Conservation (phyloP, 1,140 invertebrate genomes). For the Drosophila sechellia region DNA sequence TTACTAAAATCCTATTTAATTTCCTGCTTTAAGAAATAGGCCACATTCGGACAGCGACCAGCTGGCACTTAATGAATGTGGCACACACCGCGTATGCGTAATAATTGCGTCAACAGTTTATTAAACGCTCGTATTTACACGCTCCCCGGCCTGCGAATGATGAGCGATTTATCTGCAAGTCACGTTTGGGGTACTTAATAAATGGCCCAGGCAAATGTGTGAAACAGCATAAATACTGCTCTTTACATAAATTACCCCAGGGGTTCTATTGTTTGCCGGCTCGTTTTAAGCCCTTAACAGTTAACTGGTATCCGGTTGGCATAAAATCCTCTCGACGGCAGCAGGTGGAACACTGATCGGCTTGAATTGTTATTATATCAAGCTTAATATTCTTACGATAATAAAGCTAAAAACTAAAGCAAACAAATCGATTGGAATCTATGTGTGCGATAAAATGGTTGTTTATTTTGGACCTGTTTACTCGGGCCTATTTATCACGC, state of each 20-base stretch:
- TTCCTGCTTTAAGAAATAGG: constrained; percentile 20
- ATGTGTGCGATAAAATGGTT: neutral
- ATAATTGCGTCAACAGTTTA: constrained; percentile 57
- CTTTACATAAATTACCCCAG: constrained; percentile 53
- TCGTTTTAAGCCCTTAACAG: constrained; percentile 46
- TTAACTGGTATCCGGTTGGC: constrained; percentile 30
- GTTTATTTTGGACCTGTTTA: constrained; percentile 7
- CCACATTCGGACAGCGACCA: constrained; percentile 23
- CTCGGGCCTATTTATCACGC: constrained; percentile 10
- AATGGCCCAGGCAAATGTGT: constrained; percentile 58
- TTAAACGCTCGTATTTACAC: constrained; percentile 64
- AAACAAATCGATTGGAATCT: constrained; percentile 5
- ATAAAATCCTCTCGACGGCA: constrained; percentile 19
- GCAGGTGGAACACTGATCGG: constrained; percentile 33
- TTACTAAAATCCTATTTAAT: constrained; percentile 2
- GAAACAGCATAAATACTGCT: constrained; percentile 56
- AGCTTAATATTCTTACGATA: constrained; percentile 2
- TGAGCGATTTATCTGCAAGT: constrained; percentile 53
- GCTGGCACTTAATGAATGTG: constrained; percentile 54
- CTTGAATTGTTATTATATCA: constrained; percentile 28
- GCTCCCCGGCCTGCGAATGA: constrained; percentile 30
- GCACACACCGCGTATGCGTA: constrained; percentile 48
- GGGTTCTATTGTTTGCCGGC: constrained; percentile 41
- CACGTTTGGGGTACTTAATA: constrained; percentile 62
- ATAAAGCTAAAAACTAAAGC: neutral